Base-by-base conservation (phyloP, 2,888 invertebrate genomes). In the Operophtera brumata region DNA sequence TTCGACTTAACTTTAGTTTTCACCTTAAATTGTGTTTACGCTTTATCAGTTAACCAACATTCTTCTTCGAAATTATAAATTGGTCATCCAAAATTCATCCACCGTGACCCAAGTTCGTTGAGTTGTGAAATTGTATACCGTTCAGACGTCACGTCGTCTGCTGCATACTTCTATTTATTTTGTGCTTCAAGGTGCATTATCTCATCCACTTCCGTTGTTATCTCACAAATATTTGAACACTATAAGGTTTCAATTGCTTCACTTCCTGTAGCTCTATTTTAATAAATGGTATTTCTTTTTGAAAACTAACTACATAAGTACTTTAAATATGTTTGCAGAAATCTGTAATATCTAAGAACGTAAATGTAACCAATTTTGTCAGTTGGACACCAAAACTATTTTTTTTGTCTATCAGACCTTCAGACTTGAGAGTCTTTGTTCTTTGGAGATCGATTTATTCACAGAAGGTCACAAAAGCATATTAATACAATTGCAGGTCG, bases 181-280 rank as follows among this genome's bases (percentile, higher is more conserved):
- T 47, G 6, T 71, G 70, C 73, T 75, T 70, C 66, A 70, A 65
- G 67, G 72, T 61, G 64, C 56, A 73, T 79, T 82, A 81, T 80
- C 75, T 78, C 67, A 67, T 67, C 65, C 57, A 67, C 73, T 78
- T 80, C 75, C 73, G 73, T 59, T 69, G 74, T 79, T 82, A 79
- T 79, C 73, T 77, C 76, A 78, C 66, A 64, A 42, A 48, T 54
- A 44, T 54, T 55, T 52, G 36, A 71, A 65, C 35, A 25, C n/a
- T n/a, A 32, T 10, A 2, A 11, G 1, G 8, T 12, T 13, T 7
- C 7, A 8, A 13, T 13, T 36, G 36, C 34, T 34, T 34, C 10
- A 6, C 11, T 11, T 34, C 10, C 30, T 30, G 30, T 8, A 8
- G 8, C 1, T 30, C 30, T 8, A 10, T 30, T 9, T 2, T 20